Base-by-base conservation (phyloP, 1,140 invertebrate genomes). In the Ylistrum balloti region DNA sequence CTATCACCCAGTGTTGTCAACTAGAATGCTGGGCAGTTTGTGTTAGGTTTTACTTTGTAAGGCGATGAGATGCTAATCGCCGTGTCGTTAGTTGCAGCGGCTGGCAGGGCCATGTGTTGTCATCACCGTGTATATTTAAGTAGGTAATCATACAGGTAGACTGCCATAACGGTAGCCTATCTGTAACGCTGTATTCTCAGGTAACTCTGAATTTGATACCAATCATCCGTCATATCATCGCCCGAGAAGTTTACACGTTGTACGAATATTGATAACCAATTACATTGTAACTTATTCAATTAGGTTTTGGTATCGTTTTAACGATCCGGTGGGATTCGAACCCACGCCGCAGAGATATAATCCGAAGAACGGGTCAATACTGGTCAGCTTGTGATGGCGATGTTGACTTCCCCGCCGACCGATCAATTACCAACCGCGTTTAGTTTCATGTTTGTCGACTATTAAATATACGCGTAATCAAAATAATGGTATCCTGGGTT, bases 251-350 rank as follows among this genome's bases (percentile, higher is more conserved):
- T 5, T 74, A 74, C n/a, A 74, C 56, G n/a, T 13, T 28, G 22
- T 9, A 74, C 20, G 5, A 74, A 28, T 28, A 74, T 74, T 74
- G 56, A 74, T 74, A 74, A 28, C 9, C 41, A 74, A 74, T 74
- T 74, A n/a, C n/a, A n/a, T n/a, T n/a, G n/a, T n/a, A 74, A 74
- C 56, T 9, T n/a, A 74, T 74, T n/a, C 56, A 74, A 74, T 74
- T 74, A 74, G 56, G n/a, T 11, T 2, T 28, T n/a, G 56, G 22
- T 28, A 74, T 74, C 22, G 56, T 74, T 74, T 74, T 74, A n/a
- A 74, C 56, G 56, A 74, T 74, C 56, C 56, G 56, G 56, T 28
- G 56, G 56, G 56, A 74, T 74, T 74, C 56, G 56, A 74, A 74
- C 56, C n/a, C 1, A 28, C 22, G 22, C 56, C 28, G 28, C 56